These are phyloP conservation scores for Masnerella sp. DNA, from an alignment of 2,888 invertebrate genomes.

Conservation along the genomic window DNA sequence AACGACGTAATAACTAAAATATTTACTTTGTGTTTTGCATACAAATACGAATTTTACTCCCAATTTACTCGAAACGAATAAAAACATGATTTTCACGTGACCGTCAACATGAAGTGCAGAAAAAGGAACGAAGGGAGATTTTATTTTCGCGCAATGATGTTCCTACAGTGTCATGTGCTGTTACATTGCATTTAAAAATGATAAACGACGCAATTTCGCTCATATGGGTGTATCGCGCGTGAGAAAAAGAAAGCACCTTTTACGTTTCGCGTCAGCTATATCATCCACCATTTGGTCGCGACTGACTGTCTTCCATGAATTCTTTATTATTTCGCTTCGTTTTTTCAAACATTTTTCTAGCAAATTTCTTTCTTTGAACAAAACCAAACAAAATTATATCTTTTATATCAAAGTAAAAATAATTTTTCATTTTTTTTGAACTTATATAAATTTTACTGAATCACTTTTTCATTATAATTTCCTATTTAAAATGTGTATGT, in stretches of 20 bases:
- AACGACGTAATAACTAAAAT: not conserved
- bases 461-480: too few species aligned
- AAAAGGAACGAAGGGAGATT: conserved; percentile 2
- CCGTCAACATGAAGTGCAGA: not conserved
- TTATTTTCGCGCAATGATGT: conserved; percentile 32
- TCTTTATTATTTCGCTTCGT: conserved; percentile 24
- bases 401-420: too few species aligned
- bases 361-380: too few species aligned
- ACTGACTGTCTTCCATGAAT: conserved; percentile 43
- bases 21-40: not conserved
- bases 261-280: conserved; percentile 44
- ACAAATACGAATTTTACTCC: too few species aligned
- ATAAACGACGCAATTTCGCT: conserved; percentile 53
- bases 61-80: too few species aligned
- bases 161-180: conserved; percentile 33
- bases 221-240: conserved; percentile 34
- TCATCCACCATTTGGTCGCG: conserved; percentile 49
- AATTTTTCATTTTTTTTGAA: too few species aligned
- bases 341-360: too few species aligned
- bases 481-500: too few species aligned
- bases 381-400: too few species aligned
- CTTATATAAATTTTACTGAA: too few species aligned
- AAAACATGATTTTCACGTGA: conserved; percentile 1
- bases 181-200: conserved; percentile 53
- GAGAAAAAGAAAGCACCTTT: conserved; percentile 47